phyloP scores from a whole-genome alignment of 2,888 invertebrate genomes.

The Troides aeacus region DNA sequence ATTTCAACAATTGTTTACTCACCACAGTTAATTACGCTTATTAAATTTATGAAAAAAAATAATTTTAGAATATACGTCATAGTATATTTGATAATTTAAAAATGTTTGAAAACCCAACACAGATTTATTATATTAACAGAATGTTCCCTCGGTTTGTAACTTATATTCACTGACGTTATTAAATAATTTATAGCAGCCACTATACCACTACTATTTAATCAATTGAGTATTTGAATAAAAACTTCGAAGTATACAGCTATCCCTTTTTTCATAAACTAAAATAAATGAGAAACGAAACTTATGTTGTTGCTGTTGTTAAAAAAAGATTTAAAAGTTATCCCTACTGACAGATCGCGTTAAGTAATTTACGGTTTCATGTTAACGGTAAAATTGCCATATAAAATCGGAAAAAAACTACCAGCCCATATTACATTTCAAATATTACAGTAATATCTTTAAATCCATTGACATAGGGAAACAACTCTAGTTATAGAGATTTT shows the following conservation, averaged over 20 bases:
- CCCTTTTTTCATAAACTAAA: not conserved
- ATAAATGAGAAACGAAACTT: too few relatives aligned
- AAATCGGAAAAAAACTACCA: not conserved
- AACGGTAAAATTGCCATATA: not conserved
- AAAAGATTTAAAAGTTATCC: not conserved
- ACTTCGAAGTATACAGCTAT: not conserved
- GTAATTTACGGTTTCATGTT: not conserved
- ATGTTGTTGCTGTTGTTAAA: not conserved
- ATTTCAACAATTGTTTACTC: not conserved
- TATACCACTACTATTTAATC: not conserved
- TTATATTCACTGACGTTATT: not conserved
- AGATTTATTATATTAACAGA: not conserved
- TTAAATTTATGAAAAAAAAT: slow-evolving; percentile 2
- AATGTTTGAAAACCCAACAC: not conserved
- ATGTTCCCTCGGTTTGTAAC: not conserved
- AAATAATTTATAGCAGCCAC: not conserved
- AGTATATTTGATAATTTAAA: not conserved
- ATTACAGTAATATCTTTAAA: too few relatives aligned
- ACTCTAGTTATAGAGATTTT: too few relatives aligned
- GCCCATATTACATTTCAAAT: too few relatives aligned
- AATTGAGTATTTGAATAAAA: not conserved
- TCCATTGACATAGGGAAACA: too few relatives aligned
- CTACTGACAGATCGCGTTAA: not conserved
- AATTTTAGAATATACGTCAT: slow-evolving; percentile 10
- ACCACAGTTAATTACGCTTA: not conserved